Percentiles rank a stretch among this genome's conserved stretches.
Evolutionary conservation across 2,797 vertebrate genomes (phyloP).

Genomic region (Rhinichthys osculus): DNA sequence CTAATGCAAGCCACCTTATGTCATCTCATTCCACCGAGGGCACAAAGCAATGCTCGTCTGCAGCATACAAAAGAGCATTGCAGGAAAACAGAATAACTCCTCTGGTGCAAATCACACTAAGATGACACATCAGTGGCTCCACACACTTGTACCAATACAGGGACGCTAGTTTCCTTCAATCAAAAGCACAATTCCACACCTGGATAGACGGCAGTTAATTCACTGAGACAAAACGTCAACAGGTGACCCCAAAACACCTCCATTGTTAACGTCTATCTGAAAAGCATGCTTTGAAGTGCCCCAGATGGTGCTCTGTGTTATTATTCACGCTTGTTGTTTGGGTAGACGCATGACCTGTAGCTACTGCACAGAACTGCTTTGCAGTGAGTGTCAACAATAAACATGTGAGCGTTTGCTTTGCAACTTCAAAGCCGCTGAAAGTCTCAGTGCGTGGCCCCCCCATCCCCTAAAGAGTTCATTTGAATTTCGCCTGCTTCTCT

Average conservation of each 20-base stretch:
- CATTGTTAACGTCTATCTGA: constrained; percentile 77
- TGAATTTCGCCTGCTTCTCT: constrained; percentile 58
- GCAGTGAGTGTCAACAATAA: constrained; percentile 72
- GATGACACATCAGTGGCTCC: constrained; percentile 17
- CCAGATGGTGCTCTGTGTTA: constrained; percentile 79
- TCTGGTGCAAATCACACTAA: constrained; percentile 22
- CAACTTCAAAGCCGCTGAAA: constrained; percentile 65
- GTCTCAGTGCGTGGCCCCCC: constrained; percentile 54
- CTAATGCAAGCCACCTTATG: constrained; percentile 53
- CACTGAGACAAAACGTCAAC: constrained; percentile 63
- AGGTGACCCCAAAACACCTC: constrained; percentile 75
- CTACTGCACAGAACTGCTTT: constrained; percentile 74
- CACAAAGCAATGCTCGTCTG: background rate
- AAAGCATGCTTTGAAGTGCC: constrained; percentile 78
- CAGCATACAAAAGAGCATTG: background rate
- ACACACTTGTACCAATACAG: background rate
- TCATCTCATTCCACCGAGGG: constrained; percentile 11
- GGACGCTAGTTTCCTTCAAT: constrained; percentile 8
- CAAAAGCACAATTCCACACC: background rate
- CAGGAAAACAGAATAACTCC: constrained; percentile 15
- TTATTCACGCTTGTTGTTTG: constrained; percentile 76
- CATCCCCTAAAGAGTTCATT: constrained; percentile 57
- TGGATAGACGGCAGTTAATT: constrained; percentile 27
- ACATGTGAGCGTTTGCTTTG: constrained; percentile 63
- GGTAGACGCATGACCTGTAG: constrained; percentile 78